Evolutionary conservation across 2,888 invertebrate genomes (phyloP).

Genomic region (Crocallis elinguaria): DNA sequence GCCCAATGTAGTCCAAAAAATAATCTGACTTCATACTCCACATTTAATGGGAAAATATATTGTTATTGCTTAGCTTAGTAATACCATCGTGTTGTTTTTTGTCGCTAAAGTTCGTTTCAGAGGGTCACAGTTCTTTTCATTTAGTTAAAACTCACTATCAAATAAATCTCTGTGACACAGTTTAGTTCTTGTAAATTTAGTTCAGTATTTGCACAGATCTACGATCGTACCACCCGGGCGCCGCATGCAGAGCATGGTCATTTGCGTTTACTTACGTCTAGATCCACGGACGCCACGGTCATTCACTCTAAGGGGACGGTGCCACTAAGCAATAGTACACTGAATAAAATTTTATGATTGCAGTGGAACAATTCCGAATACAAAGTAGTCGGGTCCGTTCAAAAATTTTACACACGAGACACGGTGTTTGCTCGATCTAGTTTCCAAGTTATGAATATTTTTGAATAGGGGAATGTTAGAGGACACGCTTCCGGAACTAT

Average conservation of each 20-base stretch:
- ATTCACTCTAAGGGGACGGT: conserved; percentile 45
- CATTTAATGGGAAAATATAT: conserved; percentile 11
- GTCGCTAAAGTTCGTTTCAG: neutral
- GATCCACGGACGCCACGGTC: conserved; percentile 53
- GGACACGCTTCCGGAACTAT: conserved; percentile 7
- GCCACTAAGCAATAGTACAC: conserved; percentile 26
- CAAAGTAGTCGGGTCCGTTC: conserved; percentile 21
- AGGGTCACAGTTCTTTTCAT: neutral
- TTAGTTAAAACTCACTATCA: neutral
- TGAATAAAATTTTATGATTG: conserved; percentile 40
- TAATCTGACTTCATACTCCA: conserved; percentile 7
- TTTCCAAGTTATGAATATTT: conserved; percentile 36
- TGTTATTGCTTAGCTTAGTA: too few species aligned
- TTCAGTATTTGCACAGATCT: conserved; percentile 9
- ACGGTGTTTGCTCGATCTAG: conserved; percentile 17
- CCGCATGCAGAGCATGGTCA: conserved; percentile 41
- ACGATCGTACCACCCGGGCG: conserved; percentile 30
- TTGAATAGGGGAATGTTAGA: conserved; percentile 24
- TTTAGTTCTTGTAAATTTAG: neutral
- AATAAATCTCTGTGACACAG: neutral
- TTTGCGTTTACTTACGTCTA: conserved; percentile 48
- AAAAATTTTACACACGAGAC: conserved; percentile 31
- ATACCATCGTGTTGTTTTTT: too few species aligned
- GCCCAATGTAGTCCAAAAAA: conserved; percentile 10
- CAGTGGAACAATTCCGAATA: conserved; percentile 31